Evolutionary conservation across 35 echinoderm and acorn worm species (phyloP), one percentile per base, ranked within the genome.

Genomic region (Stichopus chloronotus): DNA sequence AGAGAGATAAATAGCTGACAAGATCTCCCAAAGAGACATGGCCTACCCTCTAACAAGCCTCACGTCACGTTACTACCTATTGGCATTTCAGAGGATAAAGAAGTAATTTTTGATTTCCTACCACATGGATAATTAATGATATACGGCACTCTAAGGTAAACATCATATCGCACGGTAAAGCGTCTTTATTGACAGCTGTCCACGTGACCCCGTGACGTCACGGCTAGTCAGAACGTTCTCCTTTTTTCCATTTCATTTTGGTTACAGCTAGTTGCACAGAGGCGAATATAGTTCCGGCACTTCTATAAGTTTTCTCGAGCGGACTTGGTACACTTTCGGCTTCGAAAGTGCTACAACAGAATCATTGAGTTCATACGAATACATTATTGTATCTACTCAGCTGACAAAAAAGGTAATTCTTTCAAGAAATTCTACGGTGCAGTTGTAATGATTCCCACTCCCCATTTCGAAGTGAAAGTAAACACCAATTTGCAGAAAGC

Each of bases 51-150:
- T 63, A 89, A 63, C 61, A 54, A 89, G 87, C 87, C 87, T 72
- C 87, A 52, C 59, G 5, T 89, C 53, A 52, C 59, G 87, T 25
- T 61, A 63, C 87, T 72, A 63, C 71, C 30, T 43, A 43, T 17
- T 89, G 87, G 87, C 87, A 89, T 89, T 89, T 89, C 21, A 72
- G 71, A 10, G 87, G 65, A 89, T n/a, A n/a, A 72, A 71, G 65
- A 59, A 89, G 87, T 89, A 89, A 71, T 89, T 89, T 89, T 89
- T 89, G 61, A 65, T 89, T 89, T 65, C 52, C 65, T 63, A 30
- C 9, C 59, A 52, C 20, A 89, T 89, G 17, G 61, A 89, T 89
- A 63, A 63, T 89, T 89, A 63, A 89, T 89, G 87, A 72, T 20
- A 89, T 54, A 89, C 87, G 24, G 61, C 61, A 71, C 87, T 69